phyloP scores from a whole-genome alignment of 2,888 invertebrate species.

The Hofmannophila pseudospretella region DNA sequence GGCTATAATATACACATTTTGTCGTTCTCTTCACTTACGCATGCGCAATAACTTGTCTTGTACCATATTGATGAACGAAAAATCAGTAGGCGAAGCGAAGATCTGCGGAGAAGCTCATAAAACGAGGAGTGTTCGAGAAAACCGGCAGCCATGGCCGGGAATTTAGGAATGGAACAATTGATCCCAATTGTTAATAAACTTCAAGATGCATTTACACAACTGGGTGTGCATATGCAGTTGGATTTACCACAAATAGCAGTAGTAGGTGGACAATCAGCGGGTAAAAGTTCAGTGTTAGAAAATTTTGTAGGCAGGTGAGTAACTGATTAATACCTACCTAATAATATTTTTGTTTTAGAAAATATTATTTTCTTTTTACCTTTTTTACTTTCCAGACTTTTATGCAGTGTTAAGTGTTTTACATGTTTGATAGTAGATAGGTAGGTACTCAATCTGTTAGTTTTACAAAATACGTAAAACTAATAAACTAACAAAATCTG shows the following conservation, averaged over 20 bases:
- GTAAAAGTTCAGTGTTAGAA: slow-evolving; percentile 99
- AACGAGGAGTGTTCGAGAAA: slow-evolving; percentile 56
- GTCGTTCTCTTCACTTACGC: slow-evolving; percentile 44
- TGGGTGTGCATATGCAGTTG: slow-evolving; percentile 98
- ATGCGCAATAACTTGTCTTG: slow-evolving; percentile 45
- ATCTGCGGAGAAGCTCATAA: slow-evolving; percentile 70
- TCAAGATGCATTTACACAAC: slow-evolving; percentile 99
- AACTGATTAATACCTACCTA: too few species aligned
- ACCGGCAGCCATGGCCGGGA: slow-evolving; percentile 81
- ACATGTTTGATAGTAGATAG: too few species aligned
- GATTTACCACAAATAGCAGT: slow-evolving; percentile 99
- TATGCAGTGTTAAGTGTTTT: too few species aligned
- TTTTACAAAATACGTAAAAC: too few species aligned
- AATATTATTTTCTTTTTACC: background rate
- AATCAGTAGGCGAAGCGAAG: slow-evolving; percentile 66
- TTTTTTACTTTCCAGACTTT: too few species aligned
- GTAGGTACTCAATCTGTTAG: too few species aligned
- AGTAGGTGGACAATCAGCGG: slow-evolving; percentile 99
- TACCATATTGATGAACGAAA: slow-evolving; percentile 69
- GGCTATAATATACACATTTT: too few species aligned
- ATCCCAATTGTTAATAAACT: slow-evolving; percentile 99
- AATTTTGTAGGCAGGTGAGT: slow-evolving; percentile 99
- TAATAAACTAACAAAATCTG: too few species aligned
- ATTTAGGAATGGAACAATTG: slow-evolving; percentile 96
- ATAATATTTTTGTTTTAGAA: too few species aligned